Percentiles rank a stretch among this genome's conserved stretches.
Evolutionary conservation across 2,888 invertebrate species (phyloP).

Genomic region (Ecdyonurus torrentis): DNA sequence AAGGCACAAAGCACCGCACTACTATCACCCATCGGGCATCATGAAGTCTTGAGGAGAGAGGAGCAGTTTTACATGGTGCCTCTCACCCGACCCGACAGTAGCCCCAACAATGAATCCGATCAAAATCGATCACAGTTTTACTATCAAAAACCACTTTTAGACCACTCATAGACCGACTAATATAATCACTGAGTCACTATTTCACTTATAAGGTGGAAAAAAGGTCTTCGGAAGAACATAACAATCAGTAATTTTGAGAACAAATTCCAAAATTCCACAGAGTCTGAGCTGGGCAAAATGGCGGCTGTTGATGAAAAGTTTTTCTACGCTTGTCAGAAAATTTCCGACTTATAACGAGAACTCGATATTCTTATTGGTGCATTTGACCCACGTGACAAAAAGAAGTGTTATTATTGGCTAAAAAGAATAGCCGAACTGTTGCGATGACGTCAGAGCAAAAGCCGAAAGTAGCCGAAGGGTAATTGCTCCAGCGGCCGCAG

Average conservation of each 20-base stretch:
- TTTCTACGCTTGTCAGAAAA: slow-evolving; percentile 88
- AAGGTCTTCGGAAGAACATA: slow-evolving; percentile 17
- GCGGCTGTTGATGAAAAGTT: slow-evolving; percentile 91
- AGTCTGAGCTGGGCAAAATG: slow-evolving; percentile 76
- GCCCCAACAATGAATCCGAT: slow-evolving; percentile 55
- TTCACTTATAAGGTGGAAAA: slow-evolving; percentile 21
- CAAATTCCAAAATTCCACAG: slow-evolving; percentile 56
- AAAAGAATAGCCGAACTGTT: slow-evolving; percentile 7
- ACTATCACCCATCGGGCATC: slow-evolving; percentile 64
- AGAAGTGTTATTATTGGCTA: slow-evolving; percentile 25
- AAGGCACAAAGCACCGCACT: slow-evolving; percentile 57
- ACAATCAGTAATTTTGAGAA: slow-evolving; percentile 47
- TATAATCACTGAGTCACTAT: slow-evolving; percentile 14
- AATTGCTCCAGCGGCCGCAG: slow-evolving; percentile 13
- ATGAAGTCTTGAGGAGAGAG: slow-evolving; percentile 45
- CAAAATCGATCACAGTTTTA: slow-evolving; percentile 24
- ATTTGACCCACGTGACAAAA: slow-evolving; percentile 29
- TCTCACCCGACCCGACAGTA: slow-evolving; percentile 50
- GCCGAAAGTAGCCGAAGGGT: slow-evolving; percentile 15
- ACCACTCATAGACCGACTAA: slow-evolving; percentile 25
- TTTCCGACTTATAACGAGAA: slow-evolving; percentile 34
- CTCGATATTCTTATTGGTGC: slow-evolving; percentile 26
- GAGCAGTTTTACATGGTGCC: slow-evolving; percentile 29
- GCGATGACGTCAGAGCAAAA: slow-evolving; percentile 8
- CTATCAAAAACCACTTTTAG: slow-evolving; percentile 22